A percentile compares a stretch with the other conserved stretches of the same genome.
Conservation (phyloP, 2,888 invertebrate species). For the Amphimallon solstitiale region DNA sequence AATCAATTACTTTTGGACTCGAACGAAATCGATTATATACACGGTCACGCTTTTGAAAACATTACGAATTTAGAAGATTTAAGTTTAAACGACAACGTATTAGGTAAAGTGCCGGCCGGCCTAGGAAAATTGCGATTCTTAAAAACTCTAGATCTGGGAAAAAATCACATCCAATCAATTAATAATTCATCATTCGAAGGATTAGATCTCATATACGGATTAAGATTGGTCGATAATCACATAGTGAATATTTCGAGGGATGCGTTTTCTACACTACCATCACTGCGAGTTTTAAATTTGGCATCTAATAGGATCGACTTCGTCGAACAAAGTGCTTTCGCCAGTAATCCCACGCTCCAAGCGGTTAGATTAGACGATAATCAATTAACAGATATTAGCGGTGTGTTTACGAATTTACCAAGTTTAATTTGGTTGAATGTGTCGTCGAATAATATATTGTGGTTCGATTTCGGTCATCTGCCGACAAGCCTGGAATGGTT, state of each 20-base stretch:
- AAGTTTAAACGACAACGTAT: constrained; percentile 77
- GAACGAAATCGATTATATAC: constrained; percentile 76
- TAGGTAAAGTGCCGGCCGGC: constrained; percentile 77
- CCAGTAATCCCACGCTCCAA: constrained; percentile 76
- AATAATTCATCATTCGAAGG: constrained; percentile 78
- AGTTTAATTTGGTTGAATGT: constrained; percentile 84
- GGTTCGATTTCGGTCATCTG: constrained; percentile 84
- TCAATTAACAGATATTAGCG: constrained; percentile 79
- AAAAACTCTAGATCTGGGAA: constrained; percentile 82
- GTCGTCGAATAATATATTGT: constrained; percentile 79
- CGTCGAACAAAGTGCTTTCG: constrained; percentile 82
- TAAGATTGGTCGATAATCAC: constrained; percentile 83
- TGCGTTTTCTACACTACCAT: constrained; percentile 76
- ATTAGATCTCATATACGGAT: constrained; percentile 77
- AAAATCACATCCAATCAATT: constrained; percentile 80
- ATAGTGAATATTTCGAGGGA: constrained; percentile 80
- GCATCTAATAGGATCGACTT: constrained; percentile 81
- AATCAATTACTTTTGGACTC: constrained; percentile 79
- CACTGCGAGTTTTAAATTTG: constrained; percentile 81
- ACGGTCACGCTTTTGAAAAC: constrained; percentile 79
- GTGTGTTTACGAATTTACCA: constrained; percentile 78
- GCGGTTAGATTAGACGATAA: constrained; percentile 83
- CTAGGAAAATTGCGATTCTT: constrained; percentile 76
- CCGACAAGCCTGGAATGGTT: constrained; percentile 81
- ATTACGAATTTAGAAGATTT: constrained; percentile 82